Evolutionary conservation across 2,888 invertebrate species (phyloP).

Genomic region (Eretmocerus hayati): DNA sequence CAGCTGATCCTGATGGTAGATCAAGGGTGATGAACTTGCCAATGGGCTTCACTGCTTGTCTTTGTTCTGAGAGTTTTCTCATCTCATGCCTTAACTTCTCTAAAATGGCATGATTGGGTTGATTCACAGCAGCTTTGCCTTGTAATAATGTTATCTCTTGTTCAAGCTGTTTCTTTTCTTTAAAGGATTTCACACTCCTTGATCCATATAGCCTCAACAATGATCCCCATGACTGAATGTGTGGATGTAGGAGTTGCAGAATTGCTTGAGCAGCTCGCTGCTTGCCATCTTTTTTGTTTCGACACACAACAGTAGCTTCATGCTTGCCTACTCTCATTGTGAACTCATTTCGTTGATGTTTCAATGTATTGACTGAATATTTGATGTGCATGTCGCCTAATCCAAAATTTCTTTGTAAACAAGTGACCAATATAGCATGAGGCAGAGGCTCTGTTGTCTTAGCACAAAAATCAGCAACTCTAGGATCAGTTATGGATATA

Average conservation of each 20-base stretch:
- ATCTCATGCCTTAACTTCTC: conserved; percentile 79
- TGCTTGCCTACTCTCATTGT: conserved; percentile 93
- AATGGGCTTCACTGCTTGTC: conserved; percentile 49
- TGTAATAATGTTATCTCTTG: conserved; percentile 88
- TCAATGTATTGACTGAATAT: conserved; percentile 77
- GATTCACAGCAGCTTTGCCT: conserved; percentile 80
- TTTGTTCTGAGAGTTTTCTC: conserved; percentile 63
- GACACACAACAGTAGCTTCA: conserved; percentile 77
- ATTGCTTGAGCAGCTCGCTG: conserved; percentile 94
- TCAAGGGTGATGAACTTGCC: conserved; percentile 59
- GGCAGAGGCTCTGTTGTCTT: conserved; percentile 94
- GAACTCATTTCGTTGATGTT: conserved; percentile 88
- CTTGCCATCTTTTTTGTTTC: conserved; percentile 94
- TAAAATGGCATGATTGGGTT: conserved; percentile 85
- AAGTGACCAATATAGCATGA: conserved; percentile 86
- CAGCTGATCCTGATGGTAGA: conserved; percentile 65
- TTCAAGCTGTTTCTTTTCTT: conserved; percentile 86
- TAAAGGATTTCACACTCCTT: conserved; percentile 81
- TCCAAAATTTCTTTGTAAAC: conserved; percentile 87
- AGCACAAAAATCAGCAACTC: conserved; percentile 91
- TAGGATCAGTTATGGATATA: conserved; percentile 87
- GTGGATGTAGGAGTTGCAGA: conserved; percentile 84
- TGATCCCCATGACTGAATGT: conserved; percentile 91
- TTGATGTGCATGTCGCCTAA: conserved; percentile 81
- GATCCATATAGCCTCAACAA: conserved; percentile 88